phyloP scores from a whole-genome alignment of 1,140 invertebrate species.

The Platorchestia sp. region DNA sequence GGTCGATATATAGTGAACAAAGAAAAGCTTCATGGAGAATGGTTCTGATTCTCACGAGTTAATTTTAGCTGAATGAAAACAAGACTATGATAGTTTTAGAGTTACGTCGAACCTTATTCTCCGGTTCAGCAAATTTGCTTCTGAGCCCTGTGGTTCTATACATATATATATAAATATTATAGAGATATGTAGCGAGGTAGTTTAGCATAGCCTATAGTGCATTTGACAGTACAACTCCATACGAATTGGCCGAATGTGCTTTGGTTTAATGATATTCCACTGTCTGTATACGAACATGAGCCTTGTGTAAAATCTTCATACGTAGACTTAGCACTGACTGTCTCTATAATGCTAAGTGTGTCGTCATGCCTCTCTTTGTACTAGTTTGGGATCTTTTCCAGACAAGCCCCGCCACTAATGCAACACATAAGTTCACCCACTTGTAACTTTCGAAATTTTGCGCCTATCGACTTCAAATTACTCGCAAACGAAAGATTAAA shows the following conservation, averaged over 20 bases:
- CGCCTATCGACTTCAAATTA: no score
- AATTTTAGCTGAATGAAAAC: neutral
- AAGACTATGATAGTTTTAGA: neutral
- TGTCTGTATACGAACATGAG: conserved; percentile 35
- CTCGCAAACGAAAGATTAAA: no score
- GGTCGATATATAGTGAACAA: no score
- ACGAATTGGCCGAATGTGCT: conserved; percentile 54
- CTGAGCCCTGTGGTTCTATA: neutral
- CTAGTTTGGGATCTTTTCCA: no score
- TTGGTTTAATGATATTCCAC: conserved; percentile 2
- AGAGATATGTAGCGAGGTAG: neutral
- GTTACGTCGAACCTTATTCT: neutral
- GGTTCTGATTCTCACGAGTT: no score
- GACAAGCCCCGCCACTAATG: no score
- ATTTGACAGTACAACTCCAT: conserved; percentile 51
- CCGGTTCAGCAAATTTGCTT: neutral
- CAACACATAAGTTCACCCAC: no score
- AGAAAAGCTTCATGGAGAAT: no score
- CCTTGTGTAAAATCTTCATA: conserved; percentile 13
- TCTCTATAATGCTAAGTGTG: neutral
- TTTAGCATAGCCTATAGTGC: conserved; percentile 12
- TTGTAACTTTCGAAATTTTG: no score
- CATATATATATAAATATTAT: neutral
- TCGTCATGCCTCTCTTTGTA: neutral
- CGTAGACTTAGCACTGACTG: neutral